Evolutionary conservation across 2,888 invertebrate genomes (phyloP).

Genomic region (Mechanitis mazaeus): DNA sequence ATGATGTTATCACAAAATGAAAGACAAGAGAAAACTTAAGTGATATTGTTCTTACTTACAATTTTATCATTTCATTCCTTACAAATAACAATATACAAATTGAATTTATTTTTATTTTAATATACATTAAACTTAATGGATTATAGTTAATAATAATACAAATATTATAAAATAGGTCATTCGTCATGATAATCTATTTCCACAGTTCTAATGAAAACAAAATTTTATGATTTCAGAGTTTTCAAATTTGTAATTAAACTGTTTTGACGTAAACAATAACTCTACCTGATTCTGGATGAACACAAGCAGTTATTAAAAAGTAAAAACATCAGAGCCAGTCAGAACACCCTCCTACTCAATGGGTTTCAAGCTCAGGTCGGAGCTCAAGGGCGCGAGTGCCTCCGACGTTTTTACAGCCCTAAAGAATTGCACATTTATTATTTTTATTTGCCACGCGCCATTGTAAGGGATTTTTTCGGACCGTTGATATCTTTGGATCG

Average conservation of each 20-base stretch:
- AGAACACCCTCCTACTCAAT: conserved; percentile 20
- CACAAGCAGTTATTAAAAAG: not conserved
- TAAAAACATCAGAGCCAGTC: conserved; percentile 1
- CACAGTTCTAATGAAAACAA: too few species aligned
- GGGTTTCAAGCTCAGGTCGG: conserved; percentile 42
- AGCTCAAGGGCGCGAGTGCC: conserved; percentile 58
- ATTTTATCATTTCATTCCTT: too few species aligned
- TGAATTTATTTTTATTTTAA: too few species aligned
- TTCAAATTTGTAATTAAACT: too few species aligned
- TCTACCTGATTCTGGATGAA: too few species aligned
- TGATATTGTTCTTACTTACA: not conserved
- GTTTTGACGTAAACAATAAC: too few species aligned
- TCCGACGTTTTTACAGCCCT: conserved; percentile 70
- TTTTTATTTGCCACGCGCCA: conserved; percentile 65
- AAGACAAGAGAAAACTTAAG: not conserved
- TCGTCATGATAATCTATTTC: too few species aligned
- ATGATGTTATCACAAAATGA: not conserved
- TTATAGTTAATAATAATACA: too few species aligned
- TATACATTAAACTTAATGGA: too few species aligned
- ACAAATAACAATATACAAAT: too few species aligned
- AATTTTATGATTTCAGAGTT: too few species aligned
- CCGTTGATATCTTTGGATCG: conserved; percentile 42
- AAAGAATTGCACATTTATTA: conserved; percentile 74
- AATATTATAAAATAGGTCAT: too few species aligned
- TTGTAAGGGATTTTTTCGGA: conserved; percentile 56